Conservation (phyloP, 2,888 invertebrate genomes). For the Blastobasis lacticolella region DNA sequence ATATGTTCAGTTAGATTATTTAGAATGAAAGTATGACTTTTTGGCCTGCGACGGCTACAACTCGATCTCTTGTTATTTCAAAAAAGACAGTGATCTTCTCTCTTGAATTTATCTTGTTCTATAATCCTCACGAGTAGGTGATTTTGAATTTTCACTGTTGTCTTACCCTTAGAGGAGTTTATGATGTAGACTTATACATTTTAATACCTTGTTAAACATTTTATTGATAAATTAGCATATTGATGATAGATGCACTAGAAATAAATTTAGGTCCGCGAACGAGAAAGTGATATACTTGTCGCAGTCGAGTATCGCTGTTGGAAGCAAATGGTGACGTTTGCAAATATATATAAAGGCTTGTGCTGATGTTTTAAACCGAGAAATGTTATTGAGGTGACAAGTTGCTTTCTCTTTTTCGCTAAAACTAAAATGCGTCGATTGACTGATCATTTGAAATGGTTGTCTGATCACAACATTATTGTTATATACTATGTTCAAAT, state of each 20-base stretch:
- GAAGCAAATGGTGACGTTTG: not conserved
- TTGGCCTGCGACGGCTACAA: constrained; percentile 49
- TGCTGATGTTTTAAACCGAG: no score
- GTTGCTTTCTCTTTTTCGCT: no score
- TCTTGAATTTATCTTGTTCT: constrained; percentile 23
- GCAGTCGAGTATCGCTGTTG: not conserved
- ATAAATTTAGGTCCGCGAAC: constrained; percentile 23
- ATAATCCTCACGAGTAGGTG: constrained; percentile 26
- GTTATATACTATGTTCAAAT: not conserved
- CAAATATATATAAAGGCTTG: no score
- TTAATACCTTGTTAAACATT: constrained; percentile 47
- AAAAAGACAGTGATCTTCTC: constrained; percentile 21
- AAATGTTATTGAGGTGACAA: no score
- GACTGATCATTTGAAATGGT: constrained; percentile 14
- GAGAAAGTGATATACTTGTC: constrained; percentile 3
- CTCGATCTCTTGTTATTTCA: constrained; percentile 15
- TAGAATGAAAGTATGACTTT: constrained; percentile 52
- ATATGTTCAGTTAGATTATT: constrained; percentile 43
- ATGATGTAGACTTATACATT: constrained; percentile 37
- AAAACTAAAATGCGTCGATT: constrained; percentile 1
- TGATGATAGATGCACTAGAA: constrained; percentile 53
- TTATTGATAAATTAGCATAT: constrained; percentile 48
- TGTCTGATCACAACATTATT: no score
- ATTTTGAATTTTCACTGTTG: constrained; percentile 38
- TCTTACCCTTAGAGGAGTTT: constrained; percentile 43